Base-by-base conservation (phyloP, 2,888 invertebrate genomes). In the Eristalis intricaria region DNA sequence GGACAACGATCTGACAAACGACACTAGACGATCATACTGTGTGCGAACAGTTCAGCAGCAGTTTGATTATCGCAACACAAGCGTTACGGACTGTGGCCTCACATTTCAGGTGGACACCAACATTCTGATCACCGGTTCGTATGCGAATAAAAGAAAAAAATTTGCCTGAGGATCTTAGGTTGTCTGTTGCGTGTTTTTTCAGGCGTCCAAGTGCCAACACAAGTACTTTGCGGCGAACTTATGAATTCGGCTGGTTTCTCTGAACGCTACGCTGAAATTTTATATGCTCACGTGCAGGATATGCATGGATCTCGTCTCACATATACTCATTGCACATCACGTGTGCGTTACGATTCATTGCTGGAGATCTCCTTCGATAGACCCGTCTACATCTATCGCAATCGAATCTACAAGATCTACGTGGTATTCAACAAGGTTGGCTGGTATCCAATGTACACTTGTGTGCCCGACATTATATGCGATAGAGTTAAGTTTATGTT, bases 371-470 rank as follows among this genome's bases (percentile, higher is more conserved):
- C 95, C 89, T 97, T 97, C 92, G 96, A 97, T 93, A 93, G 96
- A 8, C 96, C 97, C 8, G 95, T 97, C 79, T 96, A 96, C 90
- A 96, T 97, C 90, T 96, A 96, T 91, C 94, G 93, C 11, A 91
- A 91, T 89, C 92, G 96, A 95, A 94, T 96, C 75, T 97, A 97
- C 92, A 96, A 96, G 92, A 96, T 97, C 89, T 97, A 96, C 69
- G 96, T 97, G 32, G 96, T 96, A 61, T 95, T 97, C 93, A 97
- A 97, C 93, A 97, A 96, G 91, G 94, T 95, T 87, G 97, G 97
- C 15, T 96, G 96, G 95, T 97, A 97, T 93, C 97, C 97, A 7
- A 95, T 96, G 94, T 97, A 96, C 88, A 94, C 95, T 5, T 96
- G 96, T 91, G 95, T 95, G 0, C 95, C 95, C 89, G 95, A 95